Conservation (phyloP, 92 coral and sea anemone genomes). For the Bergia sp. region DNA sequence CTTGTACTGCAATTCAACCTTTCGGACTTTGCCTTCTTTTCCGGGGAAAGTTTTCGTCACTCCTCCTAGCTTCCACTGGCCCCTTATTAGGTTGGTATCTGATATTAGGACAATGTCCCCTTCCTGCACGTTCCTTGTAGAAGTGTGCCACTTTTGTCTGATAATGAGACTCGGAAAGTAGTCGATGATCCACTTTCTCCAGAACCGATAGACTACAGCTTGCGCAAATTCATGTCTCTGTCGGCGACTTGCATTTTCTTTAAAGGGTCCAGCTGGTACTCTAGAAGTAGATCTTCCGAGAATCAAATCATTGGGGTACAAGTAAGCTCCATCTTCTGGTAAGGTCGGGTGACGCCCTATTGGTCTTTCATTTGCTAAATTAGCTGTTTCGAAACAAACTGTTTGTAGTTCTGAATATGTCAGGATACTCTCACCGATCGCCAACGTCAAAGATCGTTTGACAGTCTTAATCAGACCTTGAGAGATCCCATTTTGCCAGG, state of each 20-base stretch:
- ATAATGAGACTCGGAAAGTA: constrained; percentile 48
- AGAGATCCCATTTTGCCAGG: constrained; percentile 67
- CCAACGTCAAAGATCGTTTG: constrained; percentile 48
- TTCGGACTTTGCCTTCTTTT: no score
- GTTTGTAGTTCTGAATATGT: constrained; percentile 61
- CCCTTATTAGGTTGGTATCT: constrained; percentile 33
- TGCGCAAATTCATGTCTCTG: constrained; percentile 48
- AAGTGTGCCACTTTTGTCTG: background rate
- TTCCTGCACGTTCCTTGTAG: constrained; percentile 34
- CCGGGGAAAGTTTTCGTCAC: no score
- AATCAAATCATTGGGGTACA: constrained; percentile 60
- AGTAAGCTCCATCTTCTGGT: constrained; percentile 57
- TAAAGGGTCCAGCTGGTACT: constrained; percentile 60
- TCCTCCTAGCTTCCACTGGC: background rate
- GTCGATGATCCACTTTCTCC: constrained; percentile 52
- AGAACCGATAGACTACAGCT: constrained; percentile 33
- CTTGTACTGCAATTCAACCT: constrained; percentile 29
- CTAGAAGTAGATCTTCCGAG: constrained; percentile 57
- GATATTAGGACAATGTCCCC: constrained; percentile 36
- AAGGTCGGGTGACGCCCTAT: constrained; percentile 62
- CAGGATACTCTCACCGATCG: constrained; percentile 52
- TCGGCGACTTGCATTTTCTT: constrained; percentile 33
- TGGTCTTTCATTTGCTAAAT: constrained; percentile 52
- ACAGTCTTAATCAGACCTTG: constrained; percentile 64
- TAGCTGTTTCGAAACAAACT: constrained; percentile 60